Percentiles rank a stretch among this genome's conserved stretches.
These are phyloP conservation scores for Oryzias curvinotus DNA, from an alignment of 2,113 vertebrate genomes.

Conservation along the genomic window DNA sequence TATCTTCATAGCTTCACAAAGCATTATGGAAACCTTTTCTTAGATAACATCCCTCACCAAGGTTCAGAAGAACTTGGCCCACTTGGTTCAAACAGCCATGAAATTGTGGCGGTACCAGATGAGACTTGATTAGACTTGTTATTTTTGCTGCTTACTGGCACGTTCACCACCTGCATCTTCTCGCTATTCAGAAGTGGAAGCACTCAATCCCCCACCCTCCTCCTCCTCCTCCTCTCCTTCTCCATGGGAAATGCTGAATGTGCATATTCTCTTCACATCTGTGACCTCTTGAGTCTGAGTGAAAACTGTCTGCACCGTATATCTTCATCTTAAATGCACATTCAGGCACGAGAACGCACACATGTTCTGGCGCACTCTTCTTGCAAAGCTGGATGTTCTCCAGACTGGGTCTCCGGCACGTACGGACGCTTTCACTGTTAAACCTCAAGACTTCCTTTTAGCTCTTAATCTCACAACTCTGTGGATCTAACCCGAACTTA, in stretches of 20 bases:
- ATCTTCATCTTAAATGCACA: constrained; percentile 26
- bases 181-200: constrained; percentile 21
- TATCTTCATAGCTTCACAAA: constrained; percentile 23
- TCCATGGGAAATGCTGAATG: constrained; percentile 56
- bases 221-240: neutral
- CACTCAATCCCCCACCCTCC: constrained; percentile 23
- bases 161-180: constrained; percentile 59
- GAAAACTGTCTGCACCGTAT: constrained; percentile 29
- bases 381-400: neutral
- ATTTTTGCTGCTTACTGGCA: constrained; percentile 49
- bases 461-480: constrained; percentile 28
- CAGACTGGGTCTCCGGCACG: constrained; percentile 4
- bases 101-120: constrained; percentile 74
- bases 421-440: constrained; percentile 4
- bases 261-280: constrained; percentile 50
- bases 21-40: constrained; percentile 58
- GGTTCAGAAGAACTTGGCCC: constrained; percentile 73
- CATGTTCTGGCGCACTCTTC: constrained; percentile 4
- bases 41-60: constrained; percentile 60
- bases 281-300: constrained; percentile 29
- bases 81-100: constrained; percentile 82
- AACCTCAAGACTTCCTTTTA: constrained; percentile 3
- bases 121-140: constrained; percentile 78
- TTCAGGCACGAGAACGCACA: neutral
- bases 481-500: constrained; percentile 42